These are phyloP conservation scores for Magallana ariakensis DNA, from an alignment of 1,140 invertebrate genomes.

Conservation along the genomic window DNA sequence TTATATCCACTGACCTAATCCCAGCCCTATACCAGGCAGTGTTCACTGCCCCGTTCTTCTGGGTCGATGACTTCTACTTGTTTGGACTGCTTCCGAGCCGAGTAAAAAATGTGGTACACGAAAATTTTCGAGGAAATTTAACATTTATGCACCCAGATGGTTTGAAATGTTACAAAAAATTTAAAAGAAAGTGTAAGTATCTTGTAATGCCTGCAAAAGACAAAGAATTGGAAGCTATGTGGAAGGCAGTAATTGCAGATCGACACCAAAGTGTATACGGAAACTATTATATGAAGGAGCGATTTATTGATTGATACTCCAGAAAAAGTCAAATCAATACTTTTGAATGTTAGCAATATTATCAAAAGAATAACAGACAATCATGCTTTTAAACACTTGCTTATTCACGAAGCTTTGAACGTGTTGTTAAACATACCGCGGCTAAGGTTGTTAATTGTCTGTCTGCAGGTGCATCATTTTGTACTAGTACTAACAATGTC, in stretches of 20 bases:
- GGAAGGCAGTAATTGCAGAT: slow-evolving; percentile 42
- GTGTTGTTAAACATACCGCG: too few species aligned
- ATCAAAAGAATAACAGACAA: too few species aligned
- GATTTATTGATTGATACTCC: too few species aligned
- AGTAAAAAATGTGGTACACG: neutral
- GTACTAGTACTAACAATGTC: too few species aligned
- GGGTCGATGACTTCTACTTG: slow-evolving; percentile 24
- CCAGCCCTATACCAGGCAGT: neutral
- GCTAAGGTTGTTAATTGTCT: too few species aligned
- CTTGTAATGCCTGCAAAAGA: slow-evolving; percentile 44
- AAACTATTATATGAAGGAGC: slow-evolving; percentile 22
- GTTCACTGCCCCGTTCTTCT: neutral
- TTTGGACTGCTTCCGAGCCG: neutral
- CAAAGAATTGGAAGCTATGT: slow-evolving; percentile 43
- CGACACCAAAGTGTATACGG: slow-evolving; percentile 48
- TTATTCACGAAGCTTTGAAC: too few species aligned
- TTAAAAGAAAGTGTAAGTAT: neutral
- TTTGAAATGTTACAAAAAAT: neutral
- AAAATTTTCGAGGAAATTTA: neutral
- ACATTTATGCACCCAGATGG: neutral
- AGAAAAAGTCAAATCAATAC: too few species aligned
- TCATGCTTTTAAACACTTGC: too few species aligned
- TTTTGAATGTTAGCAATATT: too few species aligned
- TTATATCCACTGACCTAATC: slow-evolving; percentile 39
- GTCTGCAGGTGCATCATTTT: too few species aligned